Evolutionary conservation across 1,140 invertebrate genomes (phyloP).

Genomic region (Drosophila rhopaloa): DNA sequence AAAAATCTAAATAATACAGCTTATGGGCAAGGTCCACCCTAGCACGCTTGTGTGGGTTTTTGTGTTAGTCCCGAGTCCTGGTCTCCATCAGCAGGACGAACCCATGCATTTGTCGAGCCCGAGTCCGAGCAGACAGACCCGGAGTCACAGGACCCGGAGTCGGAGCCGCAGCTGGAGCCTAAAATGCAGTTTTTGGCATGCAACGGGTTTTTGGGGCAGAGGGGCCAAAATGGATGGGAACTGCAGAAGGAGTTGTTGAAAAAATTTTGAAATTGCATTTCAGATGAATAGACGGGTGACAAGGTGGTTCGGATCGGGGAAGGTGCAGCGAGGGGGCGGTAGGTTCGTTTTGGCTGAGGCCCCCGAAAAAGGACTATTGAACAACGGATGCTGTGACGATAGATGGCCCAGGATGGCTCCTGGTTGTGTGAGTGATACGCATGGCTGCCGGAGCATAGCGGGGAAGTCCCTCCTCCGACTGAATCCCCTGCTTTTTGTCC

Average conservation of each 20-base stretch:
- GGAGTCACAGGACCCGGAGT: no score
- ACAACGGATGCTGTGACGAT: slow-evolving; percentile 76
- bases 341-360: slow-evolving; percentile 39
- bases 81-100: slow-evolving; percentile 38
- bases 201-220: slow-evolving; percentile 20
- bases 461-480: slow-evolving; percentile 10
- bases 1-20: no score
- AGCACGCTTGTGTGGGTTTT: slow-evolving; percentile 3
- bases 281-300: slow-evolving; percentile 70
- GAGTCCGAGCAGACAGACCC: slow-evolving; percentile 33
- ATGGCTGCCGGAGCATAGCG: slow-evolving; percentile 62
- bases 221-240: slow-evolving; percentile 8
- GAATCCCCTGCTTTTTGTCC: not conserved
- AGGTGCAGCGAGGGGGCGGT: slow-evolving; percentile 8
- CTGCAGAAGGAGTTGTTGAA: slow-evolving; percentile 67
- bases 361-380: slow-evolving; percentile 67
- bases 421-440: slow-evolving; percentile 58
- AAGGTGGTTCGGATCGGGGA: not conserved
- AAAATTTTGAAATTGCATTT: slow-evolving; percentile 83
- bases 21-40: slow-evolving; percentile 8
- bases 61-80: slow-evolving; percentile 12
- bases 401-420: slow-evolving; percentile 53
- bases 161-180: slow-evolving; percentile 53
- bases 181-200: slow-evolving; percentile 79
- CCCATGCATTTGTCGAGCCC: slow-evolving; percentile 55